Evolutionary conservation across 1,140 invertebrate species (phyloP).

Genomic region (Teleogryllus occipitalis): DNA sequence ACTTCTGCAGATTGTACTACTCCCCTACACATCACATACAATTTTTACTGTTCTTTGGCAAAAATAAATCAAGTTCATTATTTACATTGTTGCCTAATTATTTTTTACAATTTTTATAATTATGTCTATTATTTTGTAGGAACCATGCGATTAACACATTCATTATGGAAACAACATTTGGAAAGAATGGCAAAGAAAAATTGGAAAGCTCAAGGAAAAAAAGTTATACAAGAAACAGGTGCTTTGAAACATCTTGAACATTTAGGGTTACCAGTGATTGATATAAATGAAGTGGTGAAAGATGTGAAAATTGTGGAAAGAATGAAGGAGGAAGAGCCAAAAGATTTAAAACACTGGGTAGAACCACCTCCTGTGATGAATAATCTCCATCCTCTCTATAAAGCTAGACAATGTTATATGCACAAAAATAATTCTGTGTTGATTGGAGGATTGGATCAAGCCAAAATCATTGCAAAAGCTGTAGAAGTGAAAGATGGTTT

Average conservation of each 20-base stretch:
- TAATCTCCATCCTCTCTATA: constrained; percentile 53
- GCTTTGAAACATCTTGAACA: not conserved
- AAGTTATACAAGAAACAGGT: not conserved
- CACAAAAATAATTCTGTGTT: constrained; percentile 54
- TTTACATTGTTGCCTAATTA: no score
- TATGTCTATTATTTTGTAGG: no score
- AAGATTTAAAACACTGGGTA: not conserved
- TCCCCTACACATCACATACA: no score
- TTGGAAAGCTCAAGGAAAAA: not conserved
- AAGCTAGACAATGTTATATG: constrained; percentile 47
- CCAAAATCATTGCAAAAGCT: constrained; percentile 64
- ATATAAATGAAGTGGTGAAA: not conserved
- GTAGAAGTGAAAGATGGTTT: constrained; percentile 51
- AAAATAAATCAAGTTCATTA: no score
- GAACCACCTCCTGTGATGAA: constrained; percentile 32
- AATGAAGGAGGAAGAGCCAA: no score
- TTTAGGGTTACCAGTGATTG: not conserved
- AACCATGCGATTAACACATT: not conserved
- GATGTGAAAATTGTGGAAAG: not conserved
- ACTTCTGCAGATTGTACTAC: no score
- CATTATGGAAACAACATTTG: not conserved
- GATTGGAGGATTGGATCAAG: constrained; percentile 61
- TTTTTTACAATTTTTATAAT: no score
- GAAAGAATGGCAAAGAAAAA: not conserved
- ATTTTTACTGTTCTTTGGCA: no score